Percentiles rank a stretch among this genome's conserved stretches.
Conservation (phyloP, 2,888 invertebrate genomes). For the Cheilosia soror region DNA sequence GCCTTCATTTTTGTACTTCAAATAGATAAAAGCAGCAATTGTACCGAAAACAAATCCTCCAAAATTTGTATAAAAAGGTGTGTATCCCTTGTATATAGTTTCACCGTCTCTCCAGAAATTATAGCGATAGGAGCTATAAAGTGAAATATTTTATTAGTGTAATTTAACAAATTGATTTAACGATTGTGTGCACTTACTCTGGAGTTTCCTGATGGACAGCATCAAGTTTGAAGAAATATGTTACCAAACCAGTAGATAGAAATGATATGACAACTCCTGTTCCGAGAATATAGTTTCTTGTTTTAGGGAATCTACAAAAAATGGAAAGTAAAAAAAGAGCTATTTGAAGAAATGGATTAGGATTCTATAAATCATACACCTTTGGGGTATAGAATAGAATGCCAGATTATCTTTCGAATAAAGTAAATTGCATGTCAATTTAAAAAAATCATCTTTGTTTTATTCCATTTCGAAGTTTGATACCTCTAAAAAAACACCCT, state of each 20-base stretch:
- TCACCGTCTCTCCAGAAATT: slow-evolving; percentile 79
- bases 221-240: slow-evolving; percentile 78
- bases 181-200: slow-evolving; percentile 78
- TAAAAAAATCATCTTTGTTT: no score
- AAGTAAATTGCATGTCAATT: no score
- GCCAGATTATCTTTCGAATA: no score
- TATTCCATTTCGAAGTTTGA: no score
- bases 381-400: no score
- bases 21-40: slow-evolving; percentile 78
- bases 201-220: slow-evolving; percentile 79
- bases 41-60: slow-evolving; percentile 81
- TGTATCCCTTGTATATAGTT: slow-evolving; percentile 79
- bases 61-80: slow-evolving; percentile 81
- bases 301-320: slow-evolving; percentile 76
- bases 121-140: slow-evolving; percentile 78
- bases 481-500: no score
- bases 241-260: slow-evolving; percentile 77
- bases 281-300: slow-evolving; percentile 70
- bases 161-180: neutral
- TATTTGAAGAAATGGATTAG: no score
- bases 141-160: neutral
- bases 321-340: neutral
- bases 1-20: slow-evolving; percentile 67
- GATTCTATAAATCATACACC: no score
- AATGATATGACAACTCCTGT: slow-evolving; percentile 66